Conservation (phyloP, 2,888 invertebrate genomes). For the Rotaria socialis region DNA sequence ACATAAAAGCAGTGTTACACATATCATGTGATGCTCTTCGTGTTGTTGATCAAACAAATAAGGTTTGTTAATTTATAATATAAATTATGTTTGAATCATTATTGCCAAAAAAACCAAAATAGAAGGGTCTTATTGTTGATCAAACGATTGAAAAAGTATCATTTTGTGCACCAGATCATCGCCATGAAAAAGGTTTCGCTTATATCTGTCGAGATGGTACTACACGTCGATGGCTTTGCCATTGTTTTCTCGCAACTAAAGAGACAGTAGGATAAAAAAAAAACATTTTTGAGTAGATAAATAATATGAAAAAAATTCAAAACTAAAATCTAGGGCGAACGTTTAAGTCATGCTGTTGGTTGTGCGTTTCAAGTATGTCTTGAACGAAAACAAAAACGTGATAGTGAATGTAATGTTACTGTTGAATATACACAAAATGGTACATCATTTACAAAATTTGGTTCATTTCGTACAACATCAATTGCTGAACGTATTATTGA, state of each 20-base stretch:
- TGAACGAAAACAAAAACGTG: slow-evolving; percentile 91
- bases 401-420: slow-evolving; percentile 72
- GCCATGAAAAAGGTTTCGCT: slow-evolving; percentile 93
- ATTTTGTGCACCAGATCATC: slow-evolving; percentile 98
- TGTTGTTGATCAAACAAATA: slow-evolving; percentile 96
- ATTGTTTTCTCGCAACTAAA: slow-evolving; percentile 89
- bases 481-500: slow-evolving; percentile 73
- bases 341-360: slow-evolving; percentile 95
- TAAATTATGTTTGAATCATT: too few species aligned
- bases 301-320: neutral
- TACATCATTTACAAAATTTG: slow-evolving; percentile 73
- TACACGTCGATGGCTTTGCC: slow-evolving; percentile 98
- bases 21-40: slow-evolving; percentile 77
- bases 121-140: slow-evolving; percentile 81
- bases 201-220: slow-evolving; percentile 98
- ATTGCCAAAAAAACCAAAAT: too few species aligned
- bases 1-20: slow-evolving; percentile 61
- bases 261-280: slow-evolving; percentile 42
- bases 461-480: slow-evolving; percentile 77
- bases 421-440: slow-evolving; percentile 39
- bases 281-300: too few species aligned
- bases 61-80: slow-evolving; percentile 55
- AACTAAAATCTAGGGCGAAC: slow-evolving; percentile 72
- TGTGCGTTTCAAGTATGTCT: slow-evolving; percentile 97
- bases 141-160: slow-evolving; percentile 99